Conservation (phyloP, 2,888 invertebrate species). For the Blera fallax region DNA sequence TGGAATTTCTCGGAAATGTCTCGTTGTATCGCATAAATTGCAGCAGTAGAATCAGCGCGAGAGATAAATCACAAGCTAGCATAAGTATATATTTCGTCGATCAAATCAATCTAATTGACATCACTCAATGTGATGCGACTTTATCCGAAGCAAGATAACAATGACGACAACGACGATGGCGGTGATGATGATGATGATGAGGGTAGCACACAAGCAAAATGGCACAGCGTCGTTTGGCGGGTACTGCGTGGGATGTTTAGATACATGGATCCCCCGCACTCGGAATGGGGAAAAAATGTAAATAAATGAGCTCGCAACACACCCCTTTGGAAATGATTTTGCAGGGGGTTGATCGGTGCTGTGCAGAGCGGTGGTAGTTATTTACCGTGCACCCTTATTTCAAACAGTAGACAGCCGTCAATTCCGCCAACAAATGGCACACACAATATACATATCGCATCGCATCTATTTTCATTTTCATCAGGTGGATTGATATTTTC, state of each 20-base stretch:
- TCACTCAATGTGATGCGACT: conserved; percentile 80
- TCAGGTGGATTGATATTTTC: conserved; percentile 74
- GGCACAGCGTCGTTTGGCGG: background rate
- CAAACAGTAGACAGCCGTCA: conserved; percentile 69
- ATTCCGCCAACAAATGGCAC: conserved; percentile 68
- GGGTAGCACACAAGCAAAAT: conserved; percentile 54
- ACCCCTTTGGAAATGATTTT: conserved; percentile 61
- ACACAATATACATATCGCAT: conserved; percentile 62
- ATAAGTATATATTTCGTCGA: conserved; percentile 78
- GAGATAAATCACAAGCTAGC: conserved; percentile 64
- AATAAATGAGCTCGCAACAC: conserved; percentile 65
- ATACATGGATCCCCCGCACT: conserved; percentile 19
- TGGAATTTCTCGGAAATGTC: conserved; percentile 57
- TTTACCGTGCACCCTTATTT: conserved; percentile 69
- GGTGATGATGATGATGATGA: conserved; percentile 56
- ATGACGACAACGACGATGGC: conserved; percentile 13
- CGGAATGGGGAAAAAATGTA: conserved; percentile 58
- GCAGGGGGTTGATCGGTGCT: conserved; percentile 36
- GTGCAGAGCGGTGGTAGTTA: conserved; percentile 40
- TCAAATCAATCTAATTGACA: conserved; percentile 82
- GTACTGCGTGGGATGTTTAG: conserved; percentile 49
- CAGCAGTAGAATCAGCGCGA: conserved; percentile 41
- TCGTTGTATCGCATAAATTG: conserved; percentile 59
- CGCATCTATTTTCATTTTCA: conserved; percentile 75
- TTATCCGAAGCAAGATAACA: conserved; percentile 47